Base-by-base conservation (phyloP, 1,140 invertebrate genomes). In the Tetramorium alpestre region DNA sequence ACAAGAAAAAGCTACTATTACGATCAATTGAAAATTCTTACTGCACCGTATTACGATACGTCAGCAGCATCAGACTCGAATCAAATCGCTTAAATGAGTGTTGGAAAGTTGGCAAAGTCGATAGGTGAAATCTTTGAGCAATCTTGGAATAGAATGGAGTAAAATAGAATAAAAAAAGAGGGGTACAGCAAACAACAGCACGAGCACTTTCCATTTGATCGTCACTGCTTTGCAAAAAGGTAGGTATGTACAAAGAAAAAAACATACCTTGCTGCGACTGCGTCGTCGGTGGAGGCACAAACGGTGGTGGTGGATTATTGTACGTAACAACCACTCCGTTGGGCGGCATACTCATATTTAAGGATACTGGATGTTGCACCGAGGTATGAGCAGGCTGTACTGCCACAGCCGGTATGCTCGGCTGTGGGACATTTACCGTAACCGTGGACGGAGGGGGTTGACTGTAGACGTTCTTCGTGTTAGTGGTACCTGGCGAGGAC, bases 321-420 rank as follows among this genome's bases (percentile, higher is more conserved):
- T 95, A 95, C 51, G 94, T 90, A 41, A 95, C 93, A 65, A 95
- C 94, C 80, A 95, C 94, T 91, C 94, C 94, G 91, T 93, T 94
- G 60, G 95, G 93, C 85, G 95, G 93, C 90, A 95, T 94, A 77
- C 91, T 93, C 92, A 95, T 93, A 73, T 93, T 94, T 75, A 94
- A 87, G 16, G 94, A 86, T 60, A 95, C 94, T 51, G 95, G 90
- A 92, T 95, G 95, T 75, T 94, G 94, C 51, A 93, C 93, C 10
- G 94, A 91, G 51, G 92, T 81, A 88, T 94, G 94, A 88, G 91
- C 54, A 49, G 93, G 85, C 88, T 92, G 88, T 90, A 94, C 93
- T 77, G 92, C 94, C 75, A 94, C 22, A 22, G 22, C 92, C 90
- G 95, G 93, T 90, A 95, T 93, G 91, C 94, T 95, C 62, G 93